These are phyloP conservation scores for Triplophysa siluroides DNA, from an alignment of 2,113 vertebrate genomes.

Conservation along the genomic window DNA sequence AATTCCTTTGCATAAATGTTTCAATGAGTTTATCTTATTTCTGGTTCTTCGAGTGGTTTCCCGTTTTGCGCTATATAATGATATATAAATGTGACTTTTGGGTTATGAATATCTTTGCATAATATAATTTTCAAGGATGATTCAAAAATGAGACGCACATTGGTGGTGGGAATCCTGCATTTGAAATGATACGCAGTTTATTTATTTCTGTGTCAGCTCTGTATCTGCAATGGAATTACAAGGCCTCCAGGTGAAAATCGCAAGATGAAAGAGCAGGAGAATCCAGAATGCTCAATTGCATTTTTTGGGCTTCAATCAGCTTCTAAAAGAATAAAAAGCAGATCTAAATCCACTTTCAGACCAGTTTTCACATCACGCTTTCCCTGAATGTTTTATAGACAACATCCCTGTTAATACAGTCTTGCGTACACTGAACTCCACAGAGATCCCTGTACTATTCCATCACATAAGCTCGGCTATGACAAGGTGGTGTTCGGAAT, in stretches of 20 bases:
- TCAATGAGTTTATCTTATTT: neutral
- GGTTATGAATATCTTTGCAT: neutral
- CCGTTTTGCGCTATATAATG: neutral
- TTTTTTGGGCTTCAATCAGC: neutral
- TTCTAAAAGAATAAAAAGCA: neutral
- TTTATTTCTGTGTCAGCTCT: conserved; percentile 62
- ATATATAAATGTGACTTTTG: neutral
- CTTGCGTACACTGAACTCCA: conserved; percentile 1
- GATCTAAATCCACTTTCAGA: conserved; percentile 1
- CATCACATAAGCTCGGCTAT: conserved; percentile 6
- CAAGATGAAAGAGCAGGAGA: conserved; percentile 37
- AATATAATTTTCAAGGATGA: conserved; percentile 4
- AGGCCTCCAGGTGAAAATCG: conserved; percentile 42
- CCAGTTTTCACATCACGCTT: neutral
- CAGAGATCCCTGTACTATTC: conserved; percentile 1
- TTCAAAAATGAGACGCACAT: neutral
- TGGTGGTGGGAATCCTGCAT: neutral
- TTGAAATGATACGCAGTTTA: conserved; percentile 18
- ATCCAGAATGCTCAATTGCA: conserved; percentile 8
- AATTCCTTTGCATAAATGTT: neutral
- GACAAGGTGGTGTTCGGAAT: conserved; percentile 43
- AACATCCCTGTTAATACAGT: neutral
- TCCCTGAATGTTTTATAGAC: neutral
- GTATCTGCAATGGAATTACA: conserved; percentile 54
- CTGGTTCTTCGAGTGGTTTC: neutral